Evolutionary conservation across 23 tunicate species (phyloP).

Genomic region (Styela clava): DNA sequence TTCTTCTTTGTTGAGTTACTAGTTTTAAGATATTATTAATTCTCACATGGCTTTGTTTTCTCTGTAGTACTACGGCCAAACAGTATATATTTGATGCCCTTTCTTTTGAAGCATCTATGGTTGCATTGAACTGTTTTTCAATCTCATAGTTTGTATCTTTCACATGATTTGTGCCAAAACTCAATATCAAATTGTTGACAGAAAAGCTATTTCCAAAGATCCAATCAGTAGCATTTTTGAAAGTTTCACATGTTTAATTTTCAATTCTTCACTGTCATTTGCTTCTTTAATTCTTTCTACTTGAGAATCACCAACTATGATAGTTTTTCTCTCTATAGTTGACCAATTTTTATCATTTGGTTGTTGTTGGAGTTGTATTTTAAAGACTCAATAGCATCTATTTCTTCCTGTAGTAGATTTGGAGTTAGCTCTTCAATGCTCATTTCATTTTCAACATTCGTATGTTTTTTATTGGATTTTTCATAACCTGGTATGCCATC

Average conservation of each 20-base stretch:
- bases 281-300: background rate
- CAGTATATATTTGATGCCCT: background rate
- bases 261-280: background rate
- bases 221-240: background rate
- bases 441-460: no score
- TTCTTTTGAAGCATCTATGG: background rate
- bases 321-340: no score
- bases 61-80: background rate
- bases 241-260: background rate
- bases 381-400: background rate
- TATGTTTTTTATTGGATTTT: no score
- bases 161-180: background rate
- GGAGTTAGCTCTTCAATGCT: no score
- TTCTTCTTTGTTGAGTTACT: background rate
- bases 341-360: background rate
- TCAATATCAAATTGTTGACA: background rate
- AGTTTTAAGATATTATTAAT: no score
- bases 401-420: no score
- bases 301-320: background rate
- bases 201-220: background rate
- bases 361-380: background rate
- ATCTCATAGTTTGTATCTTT: background rate
- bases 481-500: no score
- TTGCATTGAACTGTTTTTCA: background rate
- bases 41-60: background rate